Conservation (phyloP, 2,888 invertebrate genomes). For the Mystacides longicornis region DNA sequence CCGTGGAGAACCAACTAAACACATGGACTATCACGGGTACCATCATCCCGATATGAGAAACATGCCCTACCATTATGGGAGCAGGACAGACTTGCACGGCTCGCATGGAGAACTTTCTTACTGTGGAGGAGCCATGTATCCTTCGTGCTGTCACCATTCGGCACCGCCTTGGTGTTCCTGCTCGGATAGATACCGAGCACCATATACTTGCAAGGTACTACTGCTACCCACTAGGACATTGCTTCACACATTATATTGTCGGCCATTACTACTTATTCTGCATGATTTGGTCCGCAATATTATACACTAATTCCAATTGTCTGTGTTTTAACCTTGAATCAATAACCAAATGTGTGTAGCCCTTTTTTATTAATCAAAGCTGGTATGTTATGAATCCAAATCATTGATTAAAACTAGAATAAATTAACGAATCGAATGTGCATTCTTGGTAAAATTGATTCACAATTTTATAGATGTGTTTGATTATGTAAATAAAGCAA, state of each 20-base stretch:
- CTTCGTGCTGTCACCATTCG: conserved; percentile 36
- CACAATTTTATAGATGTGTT: background rate
- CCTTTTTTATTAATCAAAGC: no score
- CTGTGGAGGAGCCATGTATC: conserved; percentile 31
- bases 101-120: conserved; percentile 22
- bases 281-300: no score
- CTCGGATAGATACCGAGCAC: conserved; percentile 36
- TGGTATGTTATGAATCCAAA: no score
- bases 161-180: conserved; percentile 46
- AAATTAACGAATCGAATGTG: no score
- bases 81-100: conserved; percentile 27
- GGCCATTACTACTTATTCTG: no score
- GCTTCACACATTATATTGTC: no score
- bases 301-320: no score
- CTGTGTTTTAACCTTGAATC: no score
- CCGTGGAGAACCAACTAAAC: conserved; percentile 25
- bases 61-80: conserved; percentile 22
- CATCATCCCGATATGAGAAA: conserved; percentile 16
- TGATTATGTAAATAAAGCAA: background rate
- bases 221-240: conserved; percentile 7
- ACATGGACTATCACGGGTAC: conserved; percentile 22
- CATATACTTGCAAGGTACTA: conserved; percentile 48
- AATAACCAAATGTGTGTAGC: no score
- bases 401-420: no score
- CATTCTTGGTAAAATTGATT: no score